Base-by-base conservation (phyloP, 92 coral and sea anemone genomes). In the Porites divaricata region DNA sequence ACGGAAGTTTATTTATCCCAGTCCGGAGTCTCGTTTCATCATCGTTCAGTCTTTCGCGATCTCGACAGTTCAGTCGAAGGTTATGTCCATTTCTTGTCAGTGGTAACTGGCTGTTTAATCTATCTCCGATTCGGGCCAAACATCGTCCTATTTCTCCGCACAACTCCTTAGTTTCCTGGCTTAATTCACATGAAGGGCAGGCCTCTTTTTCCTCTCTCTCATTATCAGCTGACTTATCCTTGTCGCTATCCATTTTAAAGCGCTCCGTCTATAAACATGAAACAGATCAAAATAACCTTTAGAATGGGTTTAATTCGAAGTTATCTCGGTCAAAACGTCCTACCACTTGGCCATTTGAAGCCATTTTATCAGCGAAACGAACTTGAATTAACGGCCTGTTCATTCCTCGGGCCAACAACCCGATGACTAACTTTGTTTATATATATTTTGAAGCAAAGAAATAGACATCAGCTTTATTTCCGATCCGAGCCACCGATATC, bases 51-150 rank as follows among this genome's bases (percentile, higher is more conserved):
- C 64, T 67, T 13, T 79, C 65, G 2, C 84, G 64, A 14, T 67
- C 65, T 57, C 63, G 84, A 68, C 84, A 79, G 84, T 68, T 51
- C 24, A 51, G 45, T 2, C 25, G 63, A 65, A 23, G 73, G 13
- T 49, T 54, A 4, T 50, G 74, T 61, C 87, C 80, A 24, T 74
- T 63, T 65, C 81, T 74, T 84, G 75, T 65, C 59, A 67, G 1
- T 35, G 7, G 51, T 75, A 76, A 48, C 11, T 16, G 53, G 22
- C 57, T 20, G 70, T 94, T 94, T 54, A 89, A 74, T 22, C 91
- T 83, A 75, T 96, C 98, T 9, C 98, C 98, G 66, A 94, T 83
- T 68, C 89, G 76, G 9, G 98, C 98, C 84, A 96, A 88, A 50
- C 89, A 75, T 82, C 87, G 87, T 20, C 98, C 98, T 67, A 96